Base-by-base conservation (phyloP, 2,797 vertebrate genomes). In the Propithecus deckenii region DNA sequence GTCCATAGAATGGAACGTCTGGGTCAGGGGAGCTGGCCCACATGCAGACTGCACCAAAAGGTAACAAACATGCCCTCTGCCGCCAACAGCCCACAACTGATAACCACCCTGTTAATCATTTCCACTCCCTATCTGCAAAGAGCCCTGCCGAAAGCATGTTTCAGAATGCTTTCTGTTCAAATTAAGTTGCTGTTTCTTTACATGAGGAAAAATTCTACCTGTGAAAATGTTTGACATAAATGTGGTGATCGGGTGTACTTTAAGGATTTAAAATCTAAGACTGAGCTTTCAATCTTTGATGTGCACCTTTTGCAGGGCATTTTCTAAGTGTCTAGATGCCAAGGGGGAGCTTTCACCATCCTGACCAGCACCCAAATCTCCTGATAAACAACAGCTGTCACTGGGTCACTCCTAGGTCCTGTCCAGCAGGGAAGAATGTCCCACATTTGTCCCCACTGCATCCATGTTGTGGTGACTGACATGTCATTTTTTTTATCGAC, bases 71-170 rank as follows among this genome's bases (percentile, higher is more conserved):
- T 95, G 57, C 5, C 48, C 23, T 46, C 22, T 48, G 55, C 50
- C 22, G 69, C 63, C 28, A 14, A 63, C 52, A 52, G 69, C 43
- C 87, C 41, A 38, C 4, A 48, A 57, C 25, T 23, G 84, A 67
- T 59, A 94, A 38, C 17, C 4, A 4, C n/a, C 59, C 74, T 61
- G 91, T 84, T 87, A 95, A 95, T 91, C 59, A 94, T 86, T 76
- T 46, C 71, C 74, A 76, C 15, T 41, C 22, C 35, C 43, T 91
- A 20, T 63, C 71, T 32, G 23, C 61, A 35, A 30, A 43, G 35
- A 61, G 61, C 43, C 61, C n/a, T 28, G 59, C 65, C 76, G 63
- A 69, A 35, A 65, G 75, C 25, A 81, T 22, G 10, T 30, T 83
- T 65, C 75, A 46, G n/a, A 90, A 52, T 1, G 7, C 14, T 65